Evolutionary conservation across 2,113 vertebrate species (phyloP).

Genomic region (Scophthalmus maximus): DNA sequence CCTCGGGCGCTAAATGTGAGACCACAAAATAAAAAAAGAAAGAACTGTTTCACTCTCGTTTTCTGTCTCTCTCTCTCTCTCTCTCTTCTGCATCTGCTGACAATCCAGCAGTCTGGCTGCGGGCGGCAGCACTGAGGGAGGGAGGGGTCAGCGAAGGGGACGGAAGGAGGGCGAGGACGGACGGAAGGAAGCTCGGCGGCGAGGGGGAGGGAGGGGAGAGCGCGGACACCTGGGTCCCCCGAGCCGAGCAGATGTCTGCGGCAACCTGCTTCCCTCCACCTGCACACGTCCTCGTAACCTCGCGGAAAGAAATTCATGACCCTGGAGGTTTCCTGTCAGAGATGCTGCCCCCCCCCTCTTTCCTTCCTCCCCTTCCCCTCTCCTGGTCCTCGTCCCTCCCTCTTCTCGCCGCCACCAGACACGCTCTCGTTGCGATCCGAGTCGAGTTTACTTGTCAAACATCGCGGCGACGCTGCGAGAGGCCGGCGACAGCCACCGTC

Average conservation of each 20-base stretch:
- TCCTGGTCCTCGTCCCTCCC: conserved; percentile 1
- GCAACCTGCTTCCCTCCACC: conserved; percentile 92
- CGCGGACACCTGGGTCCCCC: conserved; percentile 73
- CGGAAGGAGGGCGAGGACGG: conserved; percentile 25
- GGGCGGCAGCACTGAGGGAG: conserved; percentile 68
- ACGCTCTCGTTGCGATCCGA: too few relatives aligned
- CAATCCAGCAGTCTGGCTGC: conserved; percentile 85
- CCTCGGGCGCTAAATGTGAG: conserved; percentile 89
- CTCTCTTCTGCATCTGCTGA: conserved; percentile 86
- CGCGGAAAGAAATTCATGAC: conserved; percentile 84
- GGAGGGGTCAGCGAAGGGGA: conserved; percentile 39
- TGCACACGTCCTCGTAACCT: conserved; percentile 85
- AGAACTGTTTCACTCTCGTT: conserved; percentile 59
- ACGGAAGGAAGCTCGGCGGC: too few relatives aligned
- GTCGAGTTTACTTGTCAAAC: too few relatives aligned
- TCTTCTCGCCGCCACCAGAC: conserved; percentile 1
- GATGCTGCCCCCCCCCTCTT: background rate
- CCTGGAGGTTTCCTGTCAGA: conserved; percentile 83
- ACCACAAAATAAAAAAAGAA: conserved; percentile 79
- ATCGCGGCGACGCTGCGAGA: too few relatives aligned
- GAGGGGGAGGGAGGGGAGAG: conserved; percentile 28
- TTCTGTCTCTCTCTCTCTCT: conserved; percentile 63
- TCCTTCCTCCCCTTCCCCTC: background rate
- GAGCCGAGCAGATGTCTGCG: conserved; percentile 88
- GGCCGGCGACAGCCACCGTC: too few relatives aligned